A percentile compares a stretch with the other conserved stretches of the same genome.
Conservation (phyloP, 2,113 vertebrate species). For the Loxodonta africana region DNA sequence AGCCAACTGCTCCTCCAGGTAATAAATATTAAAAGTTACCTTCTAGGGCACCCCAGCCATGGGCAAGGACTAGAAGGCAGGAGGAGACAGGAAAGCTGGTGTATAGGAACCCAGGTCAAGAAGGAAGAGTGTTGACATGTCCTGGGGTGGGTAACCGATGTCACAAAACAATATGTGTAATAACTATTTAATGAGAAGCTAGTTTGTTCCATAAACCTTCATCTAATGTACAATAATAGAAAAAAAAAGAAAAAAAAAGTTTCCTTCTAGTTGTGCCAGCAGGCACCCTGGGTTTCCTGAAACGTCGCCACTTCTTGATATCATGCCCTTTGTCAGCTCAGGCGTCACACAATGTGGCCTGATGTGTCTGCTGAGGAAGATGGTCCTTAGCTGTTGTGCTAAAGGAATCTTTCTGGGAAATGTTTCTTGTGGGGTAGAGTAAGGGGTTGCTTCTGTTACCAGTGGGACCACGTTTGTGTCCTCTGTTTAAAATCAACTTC, state of each 20-base stretch:
- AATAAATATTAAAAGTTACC: rapidly evolving
- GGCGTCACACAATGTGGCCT: rapidly evolving
- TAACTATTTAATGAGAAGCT: too few species aligned
- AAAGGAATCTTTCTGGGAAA: not conserved
- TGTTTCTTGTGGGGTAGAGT: not conserved
- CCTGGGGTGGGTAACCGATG: too few species aligned
- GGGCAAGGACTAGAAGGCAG: too few species aligned
- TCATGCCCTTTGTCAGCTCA: rapidly evolving
- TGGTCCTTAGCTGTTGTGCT: not conserved
- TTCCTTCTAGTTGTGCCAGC: rapidly evolving
- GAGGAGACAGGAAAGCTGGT: too few species aligned
- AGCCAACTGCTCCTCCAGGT: rapidly evolving
- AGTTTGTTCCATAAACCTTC: too few species aligned
- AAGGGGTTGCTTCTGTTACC: too few species aligned
- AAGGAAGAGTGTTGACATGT: too few species aligned
- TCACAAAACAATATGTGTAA: too few species aligned
- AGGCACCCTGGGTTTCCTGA: rapidly evolving
- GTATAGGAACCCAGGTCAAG: too few species aligned
- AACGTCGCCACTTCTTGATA: rapidly evolving
- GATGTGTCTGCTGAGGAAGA: rapidly evolving
- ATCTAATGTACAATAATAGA: too few species aligned
- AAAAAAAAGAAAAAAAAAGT: not conserved
- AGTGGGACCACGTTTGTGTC: rapidly evolving
- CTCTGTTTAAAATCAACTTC: not conserved
- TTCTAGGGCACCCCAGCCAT: too few species aligned